Percentiles rank a stretch among this genome's conserved stretches.
Evolutionary conservation across 2,888 invertebrate species (phyloP).

Genomic region (Linnaemya vulpina): DNA sequence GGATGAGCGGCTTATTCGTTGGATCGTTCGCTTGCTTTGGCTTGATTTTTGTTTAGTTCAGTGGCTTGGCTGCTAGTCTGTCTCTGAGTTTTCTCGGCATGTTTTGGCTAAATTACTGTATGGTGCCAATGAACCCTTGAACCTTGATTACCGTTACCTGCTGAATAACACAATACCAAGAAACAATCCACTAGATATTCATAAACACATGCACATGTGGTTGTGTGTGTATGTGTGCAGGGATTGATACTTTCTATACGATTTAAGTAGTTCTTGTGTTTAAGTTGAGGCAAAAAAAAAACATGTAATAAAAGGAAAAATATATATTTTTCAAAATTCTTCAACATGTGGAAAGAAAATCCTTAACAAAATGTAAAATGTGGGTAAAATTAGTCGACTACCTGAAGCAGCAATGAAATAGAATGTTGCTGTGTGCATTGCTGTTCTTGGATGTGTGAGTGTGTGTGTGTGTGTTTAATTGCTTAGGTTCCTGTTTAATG

Average conservation of each 20-base stretch:
- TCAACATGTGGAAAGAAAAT: slow-evolving; percentile 39
- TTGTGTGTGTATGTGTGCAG: not conserved
- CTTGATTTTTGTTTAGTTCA: slow-evolving; percentile 62
- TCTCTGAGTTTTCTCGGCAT: slow-evolving; percentile 49
- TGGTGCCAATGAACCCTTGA: slow-evolving; percentile 66
- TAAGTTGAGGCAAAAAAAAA: slow-evolving; percentile 10
- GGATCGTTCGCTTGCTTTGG: slow-evolving; percentile 21
- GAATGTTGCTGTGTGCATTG: not conserved
- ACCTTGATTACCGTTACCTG: slow-evolving; percentile 72
- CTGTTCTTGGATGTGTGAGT: not conserved
- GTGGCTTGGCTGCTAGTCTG: slow-evolving; percentile 49
- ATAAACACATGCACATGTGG: not conserved
- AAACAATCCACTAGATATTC: slow-evolving; percentile 60
- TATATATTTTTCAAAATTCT: slow-evolving; percentile 38
- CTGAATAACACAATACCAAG: slow-evolving; percentile 36
- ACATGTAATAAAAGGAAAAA: slow-evolving; percentile 10
- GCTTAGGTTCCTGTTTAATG: not conserved
- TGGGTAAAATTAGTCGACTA: slow-evolving; percentile 26
- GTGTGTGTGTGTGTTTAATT: not conserved
- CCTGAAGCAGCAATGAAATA: slow-evolving; percentile 3
- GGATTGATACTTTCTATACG: not conserved
- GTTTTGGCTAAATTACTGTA: slow-evolving; percentile 68
- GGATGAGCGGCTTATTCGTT: slow-evolving; percentile 59
- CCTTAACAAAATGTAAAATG: slow-evolving; percentile 33
- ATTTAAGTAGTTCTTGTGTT: slow-evolving; percentile 6